These are phyloP conservation scores for Spea multiplicata DNA, from an alignment of 2,113 vertebrate genomes.

Conservation along the genomic window DNA sequence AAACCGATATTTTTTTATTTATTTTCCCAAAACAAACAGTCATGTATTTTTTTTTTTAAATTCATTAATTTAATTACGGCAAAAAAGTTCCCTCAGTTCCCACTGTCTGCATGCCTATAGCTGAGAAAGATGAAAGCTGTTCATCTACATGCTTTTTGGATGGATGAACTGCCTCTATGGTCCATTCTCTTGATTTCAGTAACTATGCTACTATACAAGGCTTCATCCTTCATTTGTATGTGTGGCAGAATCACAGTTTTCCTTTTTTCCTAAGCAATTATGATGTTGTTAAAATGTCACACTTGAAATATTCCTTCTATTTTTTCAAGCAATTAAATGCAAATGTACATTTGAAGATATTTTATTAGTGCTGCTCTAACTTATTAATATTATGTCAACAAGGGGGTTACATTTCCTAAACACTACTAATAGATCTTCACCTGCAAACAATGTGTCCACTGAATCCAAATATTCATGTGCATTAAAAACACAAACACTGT, in stretches of 20 bases:
- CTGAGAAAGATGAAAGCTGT: too few species aligned
- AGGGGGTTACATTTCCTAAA: conserved; percentile 14
- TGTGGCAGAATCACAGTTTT: conserved; percentile 17
- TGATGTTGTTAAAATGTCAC: conserved; percentile 41
- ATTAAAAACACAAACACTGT: too few species aligned
- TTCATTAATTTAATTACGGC: too few species aligned
- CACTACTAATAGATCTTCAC: conserved; percentile 4
- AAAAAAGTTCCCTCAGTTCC: too few species aligned
- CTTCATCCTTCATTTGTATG: conserved; percentile 11
- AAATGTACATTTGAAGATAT: conserved; percentile 5
- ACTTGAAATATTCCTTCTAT: conserved; percentile 18
- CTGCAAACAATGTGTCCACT: background rate
- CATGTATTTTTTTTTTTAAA: too few species aligned
- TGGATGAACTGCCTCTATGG: too few species aligned
- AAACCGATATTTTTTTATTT: too few species aligned
- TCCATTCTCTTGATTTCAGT: background rate
- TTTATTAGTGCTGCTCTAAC: conserved; percentile 9
- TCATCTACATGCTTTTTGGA: too few species aligned
- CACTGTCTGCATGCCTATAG: too few species aligned
- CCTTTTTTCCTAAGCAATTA: conserved; percentile 23
- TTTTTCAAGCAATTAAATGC: conserved; percentile 36
- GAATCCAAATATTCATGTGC: background rate
- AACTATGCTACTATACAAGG: background rate
- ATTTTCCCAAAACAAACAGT: too few species aligned
- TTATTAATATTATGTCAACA: conserved; percentile 35